phyloP scores from a whole-genome alignment of 2,888 invertebrate species.

The Melanostoma scalare region DNA sequence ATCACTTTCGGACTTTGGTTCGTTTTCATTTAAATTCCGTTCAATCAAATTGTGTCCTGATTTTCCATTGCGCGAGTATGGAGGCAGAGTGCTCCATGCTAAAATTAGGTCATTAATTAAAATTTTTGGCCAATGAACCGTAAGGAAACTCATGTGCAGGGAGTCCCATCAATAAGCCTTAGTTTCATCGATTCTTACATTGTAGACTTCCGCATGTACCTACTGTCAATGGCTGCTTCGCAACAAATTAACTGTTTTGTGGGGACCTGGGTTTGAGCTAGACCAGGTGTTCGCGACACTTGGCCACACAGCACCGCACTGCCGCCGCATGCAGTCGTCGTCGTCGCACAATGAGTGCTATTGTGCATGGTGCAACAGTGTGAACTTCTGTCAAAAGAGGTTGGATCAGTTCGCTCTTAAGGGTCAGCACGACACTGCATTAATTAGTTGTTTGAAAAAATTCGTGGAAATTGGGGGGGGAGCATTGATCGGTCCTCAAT shows the following conservation, averaged over 20 bases:
- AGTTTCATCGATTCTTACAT: constrained; percentile 57
- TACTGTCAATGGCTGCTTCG: constrained; percentile 18
- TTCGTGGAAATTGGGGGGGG: constrained; percentile 57
- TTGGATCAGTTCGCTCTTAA: constrained; percentile 66
- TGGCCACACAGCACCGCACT: constrained; percentile 32
- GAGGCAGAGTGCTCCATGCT: too few species aligned
- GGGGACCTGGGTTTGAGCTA: constrained; percentile 33
- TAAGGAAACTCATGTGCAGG: background rate
- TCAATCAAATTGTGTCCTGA: constrained; percentile 53
- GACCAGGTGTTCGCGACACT: constrained; percentile 70
- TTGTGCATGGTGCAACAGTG: constrained; percentile 64
- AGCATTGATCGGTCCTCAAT: constrained; percentile 12
- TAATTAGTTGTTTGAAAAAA: constrained; percentile 66
- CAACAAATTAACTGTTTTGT: constrained; percentile 58
- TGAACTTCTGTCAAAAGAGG: constrained; percentile 72
- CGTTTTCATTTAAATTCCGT: constrained; percentile 51
- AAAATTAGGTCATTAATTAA: constrained; percentile 63
- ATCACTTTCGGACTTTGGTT: constrained; percentile 52
- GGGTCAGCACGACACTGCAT: constrained; percentile 72
- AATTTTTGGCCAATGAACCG: constrained; percentile 47
- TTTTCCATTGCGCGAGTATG: constrained; percentile 34
- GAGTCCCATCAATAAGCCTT: constrained; percentile 47
- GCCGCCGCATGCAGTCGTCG: background rate
- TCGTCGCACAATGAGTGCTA: background rate
- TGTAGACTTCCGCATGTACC: constrained; percentile 58